Evolutionary conservation across 2,797 vertebrate genomes (phyloP), one percentile per base, ranked within the genome.

Genomic region (Taeniopygia guttata): DNA sequence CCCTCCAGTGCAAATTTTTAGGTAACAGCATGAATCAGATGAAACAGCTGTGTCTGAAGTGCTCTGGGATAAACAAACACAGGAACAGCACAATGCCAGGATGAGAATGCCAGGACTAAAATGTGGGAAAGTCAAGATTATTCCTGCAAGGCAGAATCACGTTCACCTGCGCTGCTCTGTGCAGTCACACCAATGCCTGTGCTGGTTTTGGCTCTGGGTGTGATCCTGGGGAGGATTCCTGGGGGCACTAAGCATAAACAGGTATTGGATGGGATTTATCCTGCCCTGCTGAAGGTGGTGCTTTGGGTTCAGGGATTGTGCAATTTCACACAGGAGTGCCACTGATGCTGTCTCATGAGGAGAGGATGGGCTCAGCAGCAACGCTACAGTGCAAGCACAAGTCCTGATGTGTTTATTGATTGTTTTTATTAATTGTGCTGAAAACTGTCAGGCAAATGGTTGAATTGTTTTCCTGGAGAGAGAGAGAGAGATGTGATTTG

Each of bases 331-430:
- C 2, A 5, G n/a, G 52, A 59, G 29, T 43, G 78, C 64, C 73
- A 72, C 78, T 74, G 21, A 6, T 48, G 58, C 11, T 68, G 20
- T 21, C 27, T 55, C 32, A 7, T 14, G 69, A 29, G 45, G 34
- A 66, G 74, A 88, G 20, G 56, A 40, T 7, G 36, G 45, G 26
- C 34, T 77, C 45, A 36, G 59, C 45, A 82, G 26, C 30, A 67
- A 8, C 0, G 1, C 12, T 49, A 4, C 40, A 51, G 38, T 11
- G 9, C 6, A 5, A 34, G 52, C 32, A 51, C 2, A 77, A 80
- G 8, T 36, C 30, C 54, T 40, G n/a, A 36, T 6, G 13, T 0
- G 7, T 49, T 91, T 63, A 64, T 38, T 55, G 68, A 48, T 20
- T 34, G 19, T 9, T 58, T 48, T 87, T 66, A 46, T 63, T 45